Conservation (phyloP, 1,140 invertebrate genomes). For the Glossosoma conforme region DNA sequence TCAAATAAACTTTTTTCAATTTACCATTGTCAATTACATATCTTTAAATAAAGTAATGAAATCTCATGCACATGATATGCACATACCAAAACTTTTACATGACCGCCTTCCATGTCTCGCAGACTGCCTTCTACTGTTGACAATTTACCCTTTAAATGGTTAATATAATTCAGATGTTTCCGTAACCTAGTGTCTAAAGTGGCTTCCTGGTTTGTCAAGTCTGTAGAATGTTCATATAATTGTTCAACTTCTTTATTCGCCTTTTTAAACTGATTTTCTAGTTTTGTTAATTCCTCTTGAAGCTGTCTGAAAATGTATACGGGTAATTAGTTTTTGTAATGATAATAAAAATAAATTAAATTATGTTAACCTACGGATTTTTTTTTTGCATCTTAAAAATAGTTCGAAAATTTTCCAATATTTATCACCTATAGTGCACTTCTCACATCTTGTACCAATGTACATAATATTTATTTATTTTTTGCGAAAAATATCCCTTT, state of each 20-base stretch:
- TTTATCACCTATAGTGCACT: too few species aligned
- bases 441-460: too few species aligned
- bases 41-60: not conserved
- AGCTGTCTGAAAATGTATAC: slow-evolving; percentile 23
- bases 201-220: slow-evolving; percentile 4
- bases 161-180: slow-evolving; percentile 12
- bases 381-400: too few species aligned
- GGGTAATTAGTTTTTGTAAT: not conserved
- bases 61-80: not conserved
- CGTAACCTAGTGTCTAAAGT: slow-evolving; percentile 7
- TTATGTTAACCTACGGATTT: not conserved
- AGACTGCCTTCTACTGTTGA: slow-evolving; percentile 31
- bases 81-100: slow-evolving; percentile 43
- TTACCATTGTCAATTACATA: not conserved
- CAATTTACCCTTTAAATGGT: slow-evolving; percentile 25
- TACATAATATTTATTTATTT: too few species aligned
- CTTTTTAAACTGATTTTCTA: slow-evolving; percentile 27
- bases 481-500: too few species aligned
- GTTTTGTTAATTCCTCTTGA: slow-evolving; percentile 31
- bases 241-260: slow-evolving; percentile 22
- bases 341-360: slow-evolving; percentile 3
- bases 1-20: slow-evolving; percentile 3
- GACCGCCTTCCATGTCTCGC: slow-evolving; percentile 42
- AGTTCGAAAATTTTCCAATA: too few species aligned
- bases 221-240: slow-evolving; percentile 7